phyloP scores from a whole-genome alignment of 2,888 invertebrate species.

The Agrochola lota region DNA sequence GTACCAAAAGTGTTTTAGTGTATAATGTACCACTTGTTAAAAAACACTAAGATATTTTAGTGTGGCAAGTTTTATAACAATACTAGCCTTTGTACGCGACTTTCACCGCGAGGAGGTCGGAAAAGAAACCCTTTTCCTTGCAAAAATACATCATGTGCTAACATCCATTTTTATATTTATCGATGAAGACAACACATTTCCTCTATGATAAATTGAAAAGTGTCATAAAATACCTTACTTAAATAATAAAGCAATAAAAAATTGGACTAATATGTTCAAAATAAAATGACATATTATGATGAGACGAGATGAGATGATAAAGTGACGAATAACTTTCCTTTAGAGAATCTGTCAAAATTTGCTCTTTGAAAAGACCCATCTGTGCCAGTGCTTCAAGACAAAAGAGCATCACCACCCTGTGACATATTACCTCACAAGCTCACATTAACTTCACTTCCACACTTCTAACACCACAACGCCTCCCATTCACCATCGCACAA shows the following conservation, averaged over 20 bases:
- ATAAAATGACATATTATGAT: neutral
- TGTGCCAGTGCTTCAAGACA: neutral
- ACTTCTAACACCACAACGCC: conserved; percentile 16
- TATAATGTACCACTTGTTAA: neutral
- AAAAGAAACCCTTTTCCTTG: too few relatives aligned
- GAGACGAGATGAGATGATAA: neutral
- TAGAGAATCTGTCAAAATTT: neutral
- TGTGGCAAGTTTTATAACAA: neutral
- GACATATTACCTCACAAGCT: conserved; percentile 10
- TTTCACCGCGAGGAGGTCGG: too few relatives aligned
- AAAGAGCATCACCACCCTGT: neutral
- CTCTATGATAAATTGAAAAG: too few relatives aligned
- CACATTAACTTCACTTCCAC: conserved; percentile 31
- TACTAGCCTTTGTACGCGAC: neutral
- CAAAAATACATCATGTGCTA: too few relatives aligned
- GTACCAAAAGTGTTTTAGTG: neutral
- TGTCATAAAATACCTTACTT: too few relatives aligned
- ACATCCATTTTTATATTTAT: neutral
- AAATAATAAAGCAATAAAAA: too few relatives aligned
- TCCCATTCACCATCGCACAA: conserved; percentile 42
- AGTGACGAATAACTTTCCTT: neutral
- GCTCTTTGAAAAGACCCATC: neutral
- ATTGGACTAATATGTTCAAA: neutral
- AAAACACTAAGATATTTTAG: neutral
- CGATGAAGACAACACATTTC: neutral